Percentiles rank a stretch among this genome's conserved stretches.
These are phyloP conservation scores for Pterocles orientalis DNA, from an alignment of 2,113 vertebrate species.

Conservation along the genomic window DNA sequence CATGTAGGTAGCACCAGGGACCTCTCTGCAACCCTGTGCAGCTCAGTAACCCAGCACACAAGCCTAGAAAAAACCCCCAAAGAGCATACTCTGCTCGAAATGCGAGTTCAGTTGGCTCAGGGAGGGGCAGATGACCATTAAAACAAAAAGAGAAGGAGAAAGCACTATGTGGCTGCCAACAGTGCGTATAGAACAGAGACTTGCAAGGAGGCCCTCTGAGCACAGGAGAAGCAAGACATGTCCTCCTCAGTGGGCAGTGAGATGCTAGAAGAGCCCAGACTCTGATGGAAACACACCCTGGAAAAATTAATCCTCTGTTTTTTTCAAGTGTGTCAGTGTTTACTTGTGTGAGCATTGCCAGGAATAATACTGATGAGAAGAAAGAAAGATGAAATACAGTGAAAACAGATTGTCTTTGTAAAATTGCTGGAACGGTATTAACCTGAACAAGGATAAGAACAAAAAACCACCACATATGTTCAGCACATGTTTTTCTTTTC, in stretches of 20 bases:
- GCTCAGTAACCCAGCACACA: not conserved
- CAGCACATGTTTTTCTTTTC: not conserved
- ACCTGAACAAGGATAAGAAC: not conserved
- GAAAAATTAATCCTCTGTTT: not conserved
- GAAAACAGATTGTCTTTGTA: not conserved
- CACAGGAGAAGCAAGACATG: not conserved
- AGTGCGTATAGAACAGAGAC: not conserved
- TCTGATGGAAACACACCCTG: not conserved
- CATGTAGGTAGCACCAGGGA: fast-evolving
- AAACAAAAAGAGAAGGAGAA: not conserved
- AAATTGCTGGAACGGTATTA: not conserved
- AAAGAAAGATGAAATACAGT: not conserved
- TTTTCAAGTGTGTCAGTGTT: not conserved
- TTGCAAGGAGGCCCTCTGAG: not conserved
- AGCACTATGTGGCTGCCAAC: not conserved
- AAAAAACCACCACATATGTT: not conserved
- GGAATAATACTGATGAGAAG: not conserved
- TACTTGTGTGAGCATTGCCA: not conserved
- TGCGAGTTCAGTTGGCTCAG: not conserved
- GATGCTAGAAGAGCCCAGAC: not conserved
- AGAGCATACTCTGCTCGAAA: not conserved
- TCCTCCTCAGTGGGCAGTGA: not conserved
- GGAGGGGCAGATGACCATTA: not conserved
- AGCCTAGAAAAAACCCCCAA: not conserved
- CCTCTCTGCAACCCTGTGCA: not conserved